These are phyloP conservation scores for Chionodraco myersi DNA, from an alignment of 2,113 vertebrate species.

Conservation along the genomic window DNA sequence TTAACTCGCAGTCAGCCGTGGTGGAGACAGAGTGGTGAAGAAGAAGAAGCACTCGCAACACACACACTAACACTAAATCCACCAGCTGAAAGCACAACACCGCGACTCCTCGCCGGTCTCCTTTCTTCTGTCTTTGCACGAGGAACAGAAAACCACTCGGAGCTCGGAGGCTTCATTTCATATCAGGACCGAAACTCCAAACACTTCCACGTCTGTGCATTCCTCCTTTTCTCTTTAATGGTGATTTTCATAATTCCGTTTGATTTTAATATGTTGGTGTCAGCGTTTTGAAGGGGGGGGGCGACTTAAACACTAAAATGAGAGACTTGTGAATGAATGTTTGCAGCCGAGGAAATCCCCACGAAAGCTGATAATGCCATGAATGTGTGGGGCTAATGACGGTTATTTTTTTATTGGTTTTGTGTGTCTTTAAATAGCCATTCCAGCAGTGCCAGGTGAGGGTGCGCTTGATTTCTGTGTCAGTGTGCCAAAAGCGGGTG, in stretches of 20 bases:
- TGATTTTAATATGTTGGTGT: constrained; percentile 35
- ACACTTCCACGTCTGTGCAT: constrained; percentile 63
- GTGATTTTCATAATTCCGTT: constrained; percentile 38
- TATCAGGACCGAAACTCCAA: constrained; percentile 67
- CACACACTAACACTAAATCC: constrained; percentile 55
- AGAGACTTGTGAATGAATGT: constrained; percentile 11
- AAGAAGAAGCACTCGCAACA: constrained; percentile 24
- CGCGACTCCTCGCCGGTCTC: constrained; percentile 24
- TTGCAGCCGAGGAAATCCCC: constrained; percentile 9
- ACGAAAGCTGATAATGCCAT: constrained; percentile 4
- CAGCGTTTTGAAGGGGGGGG: not conserved
- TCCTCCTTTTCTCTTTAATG: constrained; percentile 44
- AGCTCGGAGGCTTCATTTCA: constrained; percentile 22
- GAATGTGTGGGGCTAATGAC: not conserved
- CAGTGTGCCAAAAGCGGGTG: constrained; percentile 71
- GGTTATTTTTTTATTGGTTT: constrained; percentile 2
- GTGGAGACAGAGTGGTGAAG: not conserved
- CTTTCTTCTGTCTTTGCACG: constrained; percentile 43
- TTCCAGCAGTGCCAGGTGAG: constrained; percentile 65
- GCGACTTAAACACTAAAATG: constrained; percentile 2
- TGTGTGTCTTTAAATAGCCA: constrained; percentile 49
- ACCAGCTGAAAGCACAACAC: constrained; percentile 60
- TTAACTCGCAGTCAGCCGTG: constrained; percentile 35
- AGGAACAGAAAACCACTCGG: constrained; percentile 33
- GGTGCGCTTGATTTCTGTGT: constrained; percentile 45